Conservation (phyloP, 2,888 invertebrate species). For the Portevinia maculata region DNA sequence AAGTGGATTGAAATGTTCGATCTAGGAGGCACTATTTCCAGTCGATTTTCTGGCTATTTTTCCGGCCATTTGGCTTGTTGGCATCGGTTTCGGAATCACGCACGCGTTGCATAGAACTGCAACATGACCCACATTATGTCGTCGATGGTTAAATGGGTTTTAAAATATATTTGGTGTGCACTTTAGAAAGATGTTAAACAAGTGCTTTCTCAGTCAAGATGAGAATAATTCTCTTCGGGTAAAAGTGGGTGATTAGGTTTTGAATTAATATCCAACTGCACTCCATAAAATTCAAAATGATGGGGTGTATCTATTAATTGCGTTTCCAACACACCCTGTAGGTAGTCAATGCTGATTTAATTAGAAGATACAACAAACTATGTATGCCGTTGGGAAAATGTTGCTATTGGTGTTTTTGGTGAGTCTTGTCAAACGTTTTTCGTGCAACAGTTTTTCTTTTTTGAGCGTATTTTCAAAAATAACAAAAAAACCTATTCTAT, state of each 20-base stretch:
- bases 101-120: constrained; percentile 13
- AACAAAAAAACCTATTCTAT: constrained; percentile 59
- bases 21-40: constrained; percentile 40
- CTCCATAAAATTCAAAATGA: constrained; percentile 21
- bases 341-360: constrained; percentile 30
- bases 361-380: constrained; percentile 19
- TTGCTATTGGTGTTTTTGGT: constrained; percentile 70
- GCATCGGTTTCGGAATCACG: background rate
- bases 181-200: constrained; percentile 35
- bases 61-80: constrained; percentile 44
- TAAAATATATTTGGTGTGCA: constrained; percentile 43
- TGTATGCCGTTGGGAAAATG: constrained; percentile 28
- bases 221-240: constrained; percentile 39
- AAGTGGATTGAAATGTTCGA: constrained; percentile 62
- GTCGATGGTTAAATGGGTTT: constrained; percentile 56
- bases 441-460: background rate
- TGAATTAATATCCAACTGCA: constrained; percentile 49
- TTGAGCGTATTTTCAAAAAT: background rate
- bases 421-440: constrained; percentile 38
- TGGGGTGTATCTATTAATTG: constrained; percentile 29
- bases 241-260: constrained; percentile 37
- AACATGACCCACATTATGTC: constrained; percentile 59
- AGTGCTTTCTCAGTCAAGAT: constrained; percentile 42
- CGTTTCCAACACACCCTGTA: constrained; percentile 20
- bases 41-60: constrained; percentile 36